Percentiles rank a stretch among this genome's conserved stretches.
phyloP scores from a whole-genome alignment of 2,797 vertebrate species.

The Menidia menidia region DNA sequence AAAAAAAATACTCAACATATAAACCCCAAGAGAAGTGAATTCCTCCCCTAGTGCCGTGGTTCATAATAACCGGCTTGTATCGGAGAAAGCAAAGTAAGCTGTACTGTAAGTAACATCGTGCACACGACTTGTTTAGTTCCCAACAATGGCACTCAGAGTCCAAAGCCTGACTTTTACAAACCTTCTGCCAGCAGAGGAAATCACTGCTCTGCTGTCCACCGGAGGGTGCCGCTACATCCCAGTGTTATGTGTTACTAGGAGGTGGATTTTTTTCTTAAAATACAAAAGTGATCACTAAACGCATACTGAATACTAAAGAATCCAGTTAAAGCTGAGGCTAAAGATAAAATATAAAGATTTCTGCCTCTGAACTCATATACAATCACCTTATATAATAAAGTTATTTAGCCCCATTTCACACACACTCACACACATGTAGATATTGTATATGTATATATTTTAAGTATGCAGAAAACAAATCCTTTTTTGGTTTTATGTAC shows the following conservation, averaged over 20 bases:
- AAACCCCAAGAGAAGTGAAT: neutral
- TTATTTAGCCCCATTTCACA: no score
- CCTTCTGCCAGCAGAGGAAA: neutral
- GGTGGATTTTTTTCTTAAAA: neutral
- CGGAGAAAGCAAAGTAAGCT: neutral
- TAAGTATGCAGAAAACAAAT: no score
- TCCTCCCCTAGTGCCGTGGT: neutral
- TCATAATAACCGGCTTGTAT: neutral
- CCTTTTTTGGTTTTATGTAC: neutral
- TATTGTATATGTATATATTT: no score
- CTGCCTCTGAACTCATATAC: no score
- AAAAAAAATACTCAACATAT: conserved; percentile 44
- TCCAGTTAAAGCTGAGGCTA: neutral
- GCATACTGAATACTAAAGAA: neutral
- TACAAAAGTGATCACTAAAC: conserved; percentile 1
- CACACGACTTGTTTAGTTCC: neutral
- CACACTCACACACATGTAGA: no score
- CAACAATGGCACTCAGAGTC: neutral
- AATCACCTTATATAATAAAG: no score
- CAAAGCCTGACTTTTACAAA: neutral
- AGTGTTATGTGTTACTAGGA: rapidly evolving
- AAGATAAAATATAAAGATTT: no score
- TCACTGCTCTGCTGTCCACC: conserved; percentile 36
- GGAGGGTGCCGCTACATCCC: conserved; percentile 44
- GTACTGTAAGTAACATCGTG: neutral